phyloP scores from a whole-genome alignment of 2,888 invertebrate genomes.

The Cryptophagus acutangulus region DNA sequence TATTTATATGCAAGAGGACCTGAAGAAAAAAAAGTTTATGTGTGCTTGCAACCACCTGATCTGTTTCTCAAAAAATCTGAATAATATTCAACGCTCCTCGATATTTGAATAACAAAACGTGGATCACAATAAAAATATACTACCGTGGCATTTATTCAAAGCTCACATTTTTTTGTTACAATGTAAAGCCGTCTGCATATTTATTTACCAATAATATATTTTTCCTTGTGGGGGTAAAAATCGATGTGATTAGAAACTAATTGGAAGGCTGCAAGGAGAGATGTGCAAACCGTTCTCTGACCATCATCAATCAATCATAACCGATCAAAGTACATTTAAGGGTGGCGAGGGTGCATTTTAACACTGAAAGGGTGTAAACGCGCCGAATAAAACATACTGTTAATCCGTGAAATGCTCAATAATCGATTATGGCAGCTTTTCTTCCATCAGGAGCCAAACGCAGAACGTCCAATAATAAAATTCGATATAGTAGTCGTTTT shows the following conservation, averaged over 20 bases:
- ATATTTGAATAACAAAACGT: constrained; percentile 39
- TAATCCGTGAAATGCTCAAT: constrained; percentile 35
- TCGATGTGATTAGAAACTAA: neutral
- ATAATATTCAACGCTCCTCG: constrained; percentile 28
- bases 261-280: constrained; percentile 15
- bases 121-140: constrained; percentile 37
- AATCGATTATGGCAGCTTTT: constrained; percentile 34
- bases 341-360: constrained; percentile 29
- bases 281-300: too few relatives aligned
- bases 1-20: constrained; percentile 6
- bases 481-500: too few relatives aligned
- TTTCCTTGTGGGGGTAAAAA: too few relatives aligned
- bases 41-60: constrained; percentile 23
- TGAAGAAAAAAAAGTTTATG: neutral
- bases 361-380: constrained; percentile 29
- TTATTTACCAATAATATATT: too few relatives aligned
- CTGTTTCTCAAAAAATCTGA: constrained; percentile 23
- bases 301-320: constrained; percentile 32
- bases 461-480: too few relatives aligned
- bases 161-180: constrained; percentile 10
- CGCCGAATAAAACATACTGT: constrained; percentile 27
- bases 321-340: constrained; percentile 32
- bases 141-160: constrained; percentile 25
- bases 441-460: too few relatives aligned
- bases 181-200: too few relatives aligned